These are phyloP conservation scores for Sprattus sprattus DNA, from an alignment of 2,113 vertebrate species.

Conservation along the genomic window DNA sequence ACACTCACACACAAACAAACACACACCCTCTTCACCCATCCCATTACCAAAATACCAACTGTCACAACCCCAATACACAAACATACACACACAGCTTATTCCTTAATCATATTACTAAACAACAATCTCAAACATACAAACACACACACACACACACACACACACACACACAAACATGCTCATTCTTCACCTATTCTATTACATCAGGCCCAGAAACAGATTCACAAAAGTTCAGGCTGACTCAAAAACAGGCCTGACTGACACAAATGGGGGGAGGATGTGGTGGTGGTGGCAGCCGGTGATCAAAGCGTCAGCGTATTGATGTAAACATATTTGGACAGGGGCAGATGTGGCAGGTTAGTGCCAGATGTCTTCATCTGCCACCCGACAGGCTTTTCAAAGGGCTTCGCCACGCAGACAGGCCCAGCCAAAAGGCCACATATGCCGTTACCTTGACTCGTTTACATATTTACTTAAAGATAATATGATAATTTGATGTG, in stretches of 20 bases:
- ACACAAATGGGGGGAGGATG: background rate
- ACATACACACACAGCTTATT: background rate
- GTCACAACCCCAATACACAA: background rate
- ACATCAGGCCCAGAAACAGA: background rate
- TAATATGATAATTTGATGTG: background rate
- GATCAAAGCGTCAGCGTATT: slow-evolving; percentile 67
- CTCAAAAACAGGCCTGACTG: background rate
- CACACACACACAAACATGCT: no score
- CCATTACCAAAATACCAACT: no score
- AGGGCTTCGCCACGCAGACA: slow-evolving; percentile 35
- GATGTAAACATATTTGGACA: slow-evolving; percentile 68
- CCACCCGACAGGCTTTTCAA: slow-evolving; percentile 58
- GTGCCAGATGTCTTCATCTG: slow-evolving; percentile 74
- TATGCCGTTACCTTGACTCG: background rate
- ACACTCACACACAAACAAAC: background rate
- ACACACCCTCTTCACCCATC: background rate
- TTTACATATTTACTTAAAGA: background rate
- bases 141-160: no score
- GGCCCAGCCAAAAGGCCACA: background rate
- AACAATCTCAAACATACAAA: background rate
- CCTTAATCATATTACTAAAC: background rate
- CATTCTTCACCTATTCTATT: background rate
- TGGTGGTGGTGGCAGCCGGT: slow-evolving; percentile 31
- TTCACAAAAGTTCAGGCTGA: background rate
- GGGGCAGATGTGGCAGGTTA: slow-evolving; percentile 69